Evolutionary conservation across 1,140 invertebrate species (phyloP).

Genomic region (Calephelis virginiensis): DNA sequence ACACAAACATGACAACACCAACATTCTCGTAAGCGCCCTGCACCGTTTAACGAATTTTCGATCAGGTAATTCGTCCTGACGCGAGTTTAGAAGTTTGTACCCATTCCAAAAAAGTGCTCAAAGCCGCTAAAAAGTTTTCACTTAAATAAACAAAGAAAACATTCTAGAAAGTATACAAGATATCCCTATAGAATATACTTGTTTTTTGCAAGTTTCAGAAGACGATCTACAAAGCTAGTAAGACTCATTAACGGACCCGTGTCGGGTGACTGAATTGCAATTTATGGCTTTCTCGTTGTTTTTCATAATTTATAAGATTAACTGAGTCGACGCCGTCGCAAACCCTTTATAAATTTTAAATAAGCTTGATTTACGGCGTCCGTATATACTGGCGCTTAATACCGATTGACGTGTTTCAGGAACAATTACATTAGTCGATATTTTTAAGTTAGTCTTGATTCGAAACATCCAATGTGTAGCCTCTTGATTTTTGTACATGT

Average conservation of each 20-base stretch:
- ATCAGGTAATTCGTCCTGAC: too few relatives aligned
- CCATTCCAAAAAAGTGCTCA: too few relatives aligned
- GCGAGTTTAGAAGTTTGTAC: too few relatives aligned
- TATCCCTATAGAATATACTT: too few relatives aligned
- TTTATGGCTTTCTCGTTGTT: constrained; percentile 65
- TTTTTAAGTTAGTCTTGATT: constrained; percentile 1
- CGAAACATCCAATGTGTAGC: constrained; percentile 8
- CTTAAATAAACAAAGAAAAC: too few relatives aligned
- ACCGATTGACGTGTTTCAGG: constrained; percentile 13
- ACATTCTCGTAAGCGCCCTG: too few relatives aligned
- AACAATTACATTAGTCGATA: neutral
- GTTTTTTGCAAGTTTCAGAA: neutral
- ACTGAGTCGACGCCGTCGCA: constrained; percentile 41
- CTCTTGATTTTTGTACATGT: too few relatives aligned
- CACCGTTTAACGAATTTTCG: too few relatives aligned
- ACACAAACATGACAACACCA: too few relatives aligned
- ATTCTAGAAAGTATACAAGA: too few relatives aligned
- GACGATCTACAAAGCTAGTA: constrained; percentile 22
- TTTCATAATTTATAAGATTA: constrained; percentile 70
- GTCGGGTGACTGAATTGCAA: constrained; percentile 59
- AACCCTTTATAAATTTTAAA: constrained; percentile 63
- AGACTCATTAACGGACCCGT: constrained; percentile 40
- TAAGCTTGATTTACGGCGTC: constrained; percentile 58
- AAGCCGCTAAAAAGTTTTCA: too few relatives aligned
- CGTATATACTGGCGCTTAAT: constrained; percentile 43